A percentile compares a stretch with the other conserved stretches of the same genome.
Conservation (phyloP, 2,113 vertebrate genomes). For the Ardeotis arabs region DNA sequence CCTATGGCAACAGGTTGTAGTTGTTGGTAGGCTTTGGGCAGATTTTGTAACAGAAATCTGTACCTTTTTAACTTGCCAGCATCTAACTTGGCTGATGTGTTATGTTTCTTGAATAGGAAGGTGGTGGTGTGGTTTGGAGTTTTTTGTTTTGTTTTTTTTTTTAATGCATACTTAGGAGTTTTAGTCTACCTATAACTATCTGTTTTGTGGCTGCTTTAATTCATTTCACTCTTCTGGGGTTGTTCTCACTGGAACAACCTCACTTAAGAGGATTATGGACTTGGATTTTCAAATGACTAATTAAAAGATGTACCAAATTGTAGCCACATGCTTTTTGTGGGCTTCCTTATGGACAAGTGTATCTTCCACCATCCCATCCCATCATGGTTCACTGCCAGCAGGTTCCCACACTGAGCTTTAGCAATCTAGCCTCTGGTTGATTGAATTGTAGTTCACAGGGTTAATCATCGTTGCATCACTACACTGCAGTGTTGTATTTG, state of each 20-base stretch:
- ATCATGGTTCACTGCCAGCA: neutral
- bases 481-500: neutral
- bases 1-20: slow-evolving; percentile 9
- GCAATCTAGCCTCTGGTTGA: neutral
- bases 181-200: neutral
- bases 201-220: neutral
- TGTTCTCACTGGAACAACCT: neutral
- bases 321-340: neutral
- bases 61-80: neutral
- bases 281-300: neutral
- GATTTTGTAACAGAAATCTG: neutral
- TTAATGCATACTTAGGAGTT: neutral
- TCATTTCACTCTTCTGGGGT: neutral
- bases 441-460: neutral
- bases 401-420: neutral
- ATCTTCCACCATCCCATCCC: neutral
- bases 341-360: neutral
- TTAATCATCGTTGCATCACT: neutral
- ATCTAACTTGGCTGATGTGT: neutral
- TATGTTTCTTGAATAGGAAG: neutral
- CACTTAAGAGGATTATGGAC: neutral
- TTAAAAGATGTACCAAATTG: accelerated
- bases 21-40: neutral
- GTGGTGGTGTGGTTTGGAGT: neutral
- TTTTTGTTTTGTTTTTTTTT: neutral